These are phyloP conservation scores for Centrocercus urophasianus DNA, from an alignment of 2,113 vertebrate species.

Conservation along the genomic window DNA sequence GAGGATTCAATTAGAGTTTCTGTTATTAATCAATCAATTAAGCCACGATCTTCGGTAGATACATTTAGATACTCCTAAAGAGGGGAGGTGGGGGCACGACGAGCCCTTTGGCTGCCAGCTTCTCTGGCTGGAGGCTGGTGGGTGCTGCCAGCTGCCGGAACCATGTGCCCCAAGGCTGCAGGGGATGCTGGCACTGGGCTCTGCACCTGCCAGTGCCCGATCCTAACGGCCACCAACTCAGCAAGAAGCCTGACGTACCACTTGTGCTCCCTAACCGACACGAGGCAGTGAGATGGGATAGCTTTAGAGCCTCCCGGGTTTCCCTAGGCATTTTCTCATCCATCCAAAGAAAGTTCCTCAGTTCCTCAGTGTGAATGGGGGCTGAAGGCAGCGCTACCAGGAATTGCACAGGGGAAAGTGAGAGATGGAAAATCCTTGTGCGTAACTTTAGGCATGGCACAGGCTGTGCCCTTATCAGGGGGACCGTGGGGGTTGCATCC, in stretches of 20 bases:
- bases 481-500: background rate
- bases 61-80: constrained; percentile 74
- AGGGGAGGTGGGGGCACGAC: constrained; percentile 14
- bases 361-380: background rate
- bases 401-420: background rate
- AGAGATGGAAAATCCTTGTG: background rate
- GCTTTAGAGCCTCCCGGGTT: background rate
- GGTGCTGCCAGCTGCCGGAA: rapidly evolving
- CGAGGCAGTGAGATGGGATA: background rate
- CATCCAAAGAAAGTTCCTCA: background rate
- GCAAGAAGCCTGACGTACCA: background rate
- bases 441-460: background rate
- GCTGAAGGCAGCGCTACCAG: background rate
- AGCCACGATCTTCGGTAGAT: constrained; percentile 70
- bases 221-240: background rate
- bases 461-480: no score
- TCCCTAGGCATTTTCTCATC: no score
- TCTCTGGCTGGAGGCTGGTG: background rate
- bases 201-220: background rate
- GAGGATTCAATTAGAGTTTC: constrained; percentile 80
- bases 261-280: background rate
- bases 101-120: background rate
- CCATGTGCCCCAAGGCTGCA: rapidly evolving
- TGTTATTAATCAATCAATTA: constrained; percentile 85
- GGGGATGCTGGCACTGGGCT: no score